phyloP scores from a whole-genome alignment of 2,888 invertebrate genomes.

The Axea sp. region DNA sequence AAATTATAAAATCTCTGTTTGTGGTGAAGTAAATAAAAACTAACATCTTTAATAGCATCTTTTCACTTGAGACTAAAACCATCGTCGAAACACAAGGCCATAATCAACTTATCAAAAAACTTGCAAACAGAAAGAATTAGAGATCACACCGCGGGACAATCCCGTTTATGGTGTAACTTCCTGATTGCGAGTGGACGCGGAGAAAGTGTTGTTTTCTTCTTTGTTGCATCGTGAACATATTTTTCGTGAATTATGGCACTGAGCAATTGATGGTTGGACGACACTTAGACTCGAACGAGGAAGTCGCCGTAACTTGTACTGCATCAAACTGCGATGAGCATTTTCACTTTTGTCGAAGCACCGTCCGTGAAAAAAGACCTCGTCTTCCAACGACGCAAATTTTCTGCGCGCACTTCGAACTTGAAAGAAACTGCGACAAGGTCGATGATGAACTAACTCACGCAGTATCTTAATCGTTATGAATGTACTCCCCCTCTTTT shows the following conservation, averaged over 20 bases:
- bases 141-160: conserved; percentile 17
- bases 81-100: too few relatives aligned
- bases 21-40: too few relatives aligned
- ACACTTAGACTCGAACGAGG: conserved; percentile 26
- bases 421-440: conserved; percentile 59
- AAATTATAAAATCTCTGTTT: too few relatives aligned
- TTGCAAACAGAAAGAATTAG: too few relatives aligned
- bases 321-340: conserved; percentile 3
- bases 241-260: conserved; percentile 5
- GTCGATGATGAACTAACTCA: conserved; percentile 45
- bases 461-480: conserved; percentile 38
- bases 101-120: too few relatives aligned
- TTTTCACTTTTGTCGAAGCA: conserved; percentile 25
- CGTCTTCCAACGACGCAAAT: background rate
- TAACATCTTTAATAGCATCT: too few relatives aligned
- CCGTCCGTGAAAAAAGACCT: conserved; percentile 4
- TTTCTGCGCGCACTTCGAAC: conserved; percentile 44
- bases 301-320: conserved; percentile 24
- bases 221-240: conserved; percentile 11
- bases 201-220: conserved; percentile 33
- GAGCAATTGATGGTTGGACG: conserved; percentile 28
- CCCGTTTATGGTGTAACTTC: conserved; percentile 29
- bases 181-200: conserved; percentile 14
- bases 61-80: background rate
- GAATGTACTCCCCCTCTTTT: conserved; percentile 31